A percentile compares a stretch with the other conserved stretches of the same genome.
Conservation (phyloP, 2,797 vertebrate genomes). For the Gallinago nigripennis region DNA sequence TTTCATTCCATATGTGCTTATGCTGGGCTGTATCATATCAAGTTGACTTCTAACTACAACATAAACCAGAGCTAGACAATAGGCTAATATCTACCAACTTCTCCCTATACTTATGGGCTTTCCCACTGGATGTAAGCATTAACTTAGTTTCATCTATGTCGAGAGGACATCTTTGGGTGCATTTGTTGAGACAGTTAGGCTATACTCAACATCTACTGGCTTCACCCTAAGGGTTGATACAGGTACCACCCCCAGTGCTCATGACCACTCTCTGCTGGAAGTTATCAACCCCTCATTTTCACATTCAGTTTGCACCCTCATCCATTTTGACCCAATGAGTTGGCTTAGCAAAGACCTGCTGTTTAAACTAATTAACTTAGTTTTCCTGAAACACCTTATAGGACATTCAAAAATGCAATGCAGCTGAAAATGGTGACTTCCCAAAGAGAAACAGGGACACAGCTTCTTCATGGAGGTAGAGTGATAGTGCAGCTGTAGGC, state of each 20-base stretch:
- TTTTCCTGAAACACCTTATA: neutral
- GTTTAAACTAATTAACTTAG: rapidly evolving
- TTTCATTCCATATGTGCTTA: slow-evolving; percentile 45
- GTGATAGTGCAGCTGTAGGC: neutral
- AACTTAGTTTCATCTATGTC: neutral
- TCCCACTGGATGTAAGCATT: neutral
- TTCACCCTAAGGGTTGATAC: neutral
- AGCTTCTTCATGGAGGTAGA: rapidly evolving
- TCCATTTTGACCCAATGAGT: neutral
- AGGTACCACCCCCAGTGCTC: neutral
- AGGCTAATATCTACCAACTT: neutral
- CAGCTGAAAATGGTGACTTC: neutral
- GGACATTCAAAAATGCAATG: neutral
- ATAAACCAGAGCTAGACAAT: neutral
- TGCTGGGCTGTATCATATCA: slow-evolving; percentile 15
- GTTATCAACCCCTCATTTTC: neutral
- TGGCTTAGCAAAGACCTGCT: neutral
- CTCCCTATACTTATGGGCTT: neutral
- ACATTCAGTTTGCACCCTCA: neutral
- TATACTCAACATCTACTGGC: neutral
- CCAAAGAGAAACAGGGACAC: neutral
- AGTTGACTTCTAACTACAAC: neutral
- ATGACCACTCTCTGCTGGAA: neutral
- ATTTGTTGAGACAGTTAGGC: neutral
- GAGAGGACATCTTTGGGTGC: neutral